A percentile compares a stretch with the other conserved stretches of the same genome.
Evolutionary conservation across 2,113 vertebrate species (phyloP).

Genomic region (Struthio camelus): DNA sequence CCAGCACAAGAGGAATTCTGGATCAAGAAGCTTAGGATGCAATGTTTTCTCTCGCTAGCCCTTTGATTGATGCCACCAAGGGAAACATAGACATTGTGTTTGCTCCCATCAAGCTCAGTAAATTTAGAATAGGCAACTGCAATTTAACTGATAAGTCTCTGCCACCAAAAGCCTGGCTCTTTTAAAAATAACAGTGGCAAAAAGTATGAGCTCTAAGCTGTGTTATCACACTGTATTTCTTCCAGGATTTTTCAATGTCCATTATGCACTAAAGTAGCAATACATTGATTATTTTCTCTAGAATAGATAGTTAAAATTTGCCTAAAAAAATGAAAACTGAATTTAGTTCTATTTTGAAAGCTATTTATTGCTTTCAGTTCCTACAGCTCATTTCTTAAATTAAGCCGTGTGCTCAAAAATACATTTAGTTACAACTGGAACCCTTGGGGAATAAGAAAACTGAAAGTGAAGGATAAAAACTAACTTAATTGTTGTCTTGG

Average conservation of each 20-base stretch:
- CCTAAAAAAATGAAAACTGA: neutral
- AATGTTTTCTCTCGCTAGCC: neutral
- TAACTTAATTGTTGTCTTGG: neutral
- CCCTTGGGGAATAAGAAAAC: neutral
- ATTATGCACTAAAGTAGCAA: neutral
- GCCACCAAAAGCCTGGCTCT: neutral
- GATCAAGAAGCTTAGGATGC: neutral
- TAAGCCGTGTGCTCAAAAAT: neutral
- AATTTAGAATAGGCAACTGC: neutral
- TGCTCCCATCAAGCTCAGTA: neutral
- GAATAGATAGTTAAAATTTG: neutral
- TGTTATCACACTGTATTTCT: neutral
- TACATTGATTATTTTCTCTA: neutral
- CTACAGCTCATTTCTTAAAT: neutral
- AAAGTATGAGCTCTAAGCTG: neutral
- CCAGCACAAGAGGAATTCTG: conserved; percentile 39
- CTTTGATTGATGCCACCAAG: conserved; percentile 16
- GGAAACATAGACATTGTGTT: neutral
- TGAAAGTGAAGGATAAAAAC: neutral
- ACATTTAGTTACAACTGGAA: neutral
- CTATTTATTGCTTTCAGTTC: neutral
- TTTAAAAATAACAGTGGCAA: neutral
- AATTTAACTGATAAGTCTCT: neutral
- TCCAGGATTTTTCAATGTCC: neutral
- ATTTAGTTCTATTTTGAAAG: neutral